Evolutionary conservation across 2,888 invertebrate genomes (phyloP), one percentile per base, ranked within the genome.

Genomic region (Melieria picta): DNA sequence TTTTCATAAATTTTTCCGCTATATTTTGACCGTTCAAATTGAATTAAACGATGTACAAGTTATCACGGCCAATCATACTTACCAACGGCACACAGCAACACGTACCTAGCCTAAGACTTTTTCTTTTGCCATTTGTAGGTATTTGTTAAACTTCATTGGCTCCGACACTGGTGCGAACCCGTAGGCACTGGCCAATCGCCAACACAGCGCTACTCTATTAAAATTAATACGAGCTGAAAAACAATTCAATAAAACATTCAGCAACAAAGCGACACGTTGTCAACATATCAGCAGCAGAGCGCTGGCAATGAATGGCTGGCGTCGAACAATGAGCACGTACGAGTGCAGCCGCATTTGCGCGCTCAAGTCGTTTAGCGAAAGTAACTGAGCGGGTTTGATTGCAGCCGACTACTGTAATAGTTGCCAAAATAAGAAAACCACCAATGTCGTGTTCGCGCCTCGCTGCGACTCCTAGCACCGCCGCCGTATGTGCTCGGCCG

Each of bases 371-470:
- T 69, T 80, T 80, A 83, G 83, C 82, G 83, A 83, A 83, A 83
- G 83, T 83, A 79, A 83, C 80, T 79, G 75, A 80, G 80, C 83
- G 70, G 78, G 82, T 83, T 82, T 76, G 76, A 77, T 74, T 77
- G 78, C 30, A 30, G 30, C 30, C 30, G 30, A 75, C 75, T 78
- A 77, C 69, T 77, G 80, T 80, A 82, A 82, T 80, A 81, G 77
- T 79, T 80, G 78, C 79, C 79, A 79, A 81, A 81, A 79, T 77
- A 74, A 74, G 65, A 60, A 56, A 43, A 5, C 43, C 46, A 67
- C 11, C 9, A 52, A 52, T 48, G 11, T 65, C 42, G 16, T 16
- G 16, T 16, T 16, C 16, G 16, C 16, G 16, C n/a, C n/a, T 16
- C 16, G 55, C 45, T 65, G 65, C 56, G 10, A 16, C 13, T 56